Base-by-base conservation (phyloP, 2,113 vertebrate species). In the Archilochus colubris region DNA sequence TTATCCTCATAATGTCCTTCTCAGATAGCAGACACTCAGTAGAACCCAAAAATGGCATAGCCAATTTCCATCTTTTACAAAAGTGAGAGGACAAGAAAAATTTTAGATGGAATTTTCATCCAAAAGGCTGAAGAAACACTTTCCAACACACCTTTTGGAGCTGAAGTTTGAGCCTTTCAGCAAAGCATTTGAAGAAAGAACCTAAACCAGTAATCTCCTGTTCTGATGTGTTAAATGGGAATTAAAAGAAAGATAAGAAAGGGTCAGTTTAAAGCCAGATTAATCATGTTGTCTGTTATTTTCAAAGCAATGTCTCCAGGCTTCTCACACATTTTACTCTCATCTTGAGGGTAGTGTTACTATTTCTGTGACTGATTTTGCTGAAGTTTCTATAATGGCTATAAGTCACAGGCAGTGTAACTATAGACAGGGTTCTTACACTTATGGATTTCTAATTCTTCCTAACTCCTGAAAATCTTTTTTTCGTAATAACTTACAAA, bases 61-160 rank as follows among this genome's bases (percentile, higher is more conserved):
- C 6, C 13, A 44, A 43, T 89, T 73, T 62, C 46, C n/a, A 6
- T 53, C 51, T 86, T 69, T 50, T 58, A 38, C 23, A 72, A 54
- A 78, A 79, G 31, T 40, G 16, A 43, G 14, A 59, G 44, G 38
- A 58, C 19, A 54, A 79, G 12, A 72, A 55, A 23, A 82, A 51
- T 31, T 82, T 86, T 61, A 50, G 33, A 23, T 70, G 21, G 16
- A 75, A 59, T 90, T 82, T 86, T 91, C 36, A 88, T 69, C 58
- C 31, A 55, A 50, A 80, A 46, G 18, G 7, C 0, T 55, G 44
- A 53, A 92, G 64, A 31, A 53, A 7, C 43, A 55, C 36, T 85
- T 82, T 38, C 24, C 31, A 72, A 28, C 8, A 53, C 22, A 80
- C 14, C 19, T 57, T 76, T 86, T 69, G 33, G 31, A 80, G 54